These are phyloP conservation scores for Hypocryptadius cinnamomeus DNA, from an alignment of 2,113 vertebrate species.

Conservation along the genomic window DNA sequence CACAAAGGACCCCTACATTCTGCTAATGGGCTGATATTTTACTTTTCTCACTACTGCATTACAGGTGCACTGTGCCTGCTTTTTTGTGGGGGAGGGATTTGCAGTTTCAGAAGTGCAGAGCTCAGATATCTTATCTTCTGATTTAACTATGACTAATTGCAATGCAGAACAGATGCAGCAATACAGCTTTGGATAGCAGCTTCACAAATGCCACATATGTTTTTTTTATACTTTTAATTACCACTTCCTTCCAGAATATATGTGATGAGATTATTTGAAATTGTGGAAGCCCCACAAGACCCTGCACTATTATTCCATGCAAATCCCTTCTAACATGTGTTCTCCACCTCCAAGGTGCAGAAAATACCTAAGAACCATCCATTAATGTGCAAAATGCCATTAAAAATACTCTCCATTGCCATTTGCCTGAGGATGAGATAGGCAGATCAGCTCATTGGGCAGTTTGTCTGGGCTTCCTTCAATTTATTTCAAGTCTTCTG, in stretches of 20 bases:
- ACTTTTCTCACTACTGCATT: background rate
- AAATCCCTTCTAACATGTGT: fast-evolving
- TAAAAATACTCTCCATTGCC: background rate
- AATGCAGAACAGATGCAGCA: background rate
- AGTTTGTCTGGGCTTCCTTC: background rate
- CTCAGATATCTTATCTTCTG: background rate
- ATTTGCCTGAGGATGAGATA: background rate
- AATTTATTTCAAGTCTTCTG: background rate
- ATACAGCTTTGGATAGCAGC: background rate
- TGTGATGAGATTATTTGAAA: background rate
- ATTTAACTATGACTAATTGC: background rate
- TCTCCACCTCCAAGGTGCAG: background rate
- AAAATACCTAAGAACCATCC: background rate
- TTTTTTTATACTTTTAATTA: slow-evolving; percentile 8
- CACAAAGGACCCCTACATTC: background rate
- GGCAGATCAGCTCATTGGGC: background rate
- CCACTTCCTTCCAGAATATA: background rate
- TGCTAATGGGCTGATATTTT: background rate
- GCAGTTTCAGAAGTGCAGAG: background rate
- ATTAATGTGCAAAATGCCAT: background rate
- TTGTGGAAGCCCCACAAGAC: background rate
- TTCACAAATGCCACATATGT: background rate
- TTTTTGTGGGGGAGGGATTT: background rate
- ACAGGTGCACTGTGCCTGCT: background rate
- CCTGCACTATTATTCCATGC: background rate